A percentile compares a stretch with the other conserved stretches of the same genome.
Conservation (phyloP, 2,797 vertebrate species). For the Crax fasciolata region DNA sequence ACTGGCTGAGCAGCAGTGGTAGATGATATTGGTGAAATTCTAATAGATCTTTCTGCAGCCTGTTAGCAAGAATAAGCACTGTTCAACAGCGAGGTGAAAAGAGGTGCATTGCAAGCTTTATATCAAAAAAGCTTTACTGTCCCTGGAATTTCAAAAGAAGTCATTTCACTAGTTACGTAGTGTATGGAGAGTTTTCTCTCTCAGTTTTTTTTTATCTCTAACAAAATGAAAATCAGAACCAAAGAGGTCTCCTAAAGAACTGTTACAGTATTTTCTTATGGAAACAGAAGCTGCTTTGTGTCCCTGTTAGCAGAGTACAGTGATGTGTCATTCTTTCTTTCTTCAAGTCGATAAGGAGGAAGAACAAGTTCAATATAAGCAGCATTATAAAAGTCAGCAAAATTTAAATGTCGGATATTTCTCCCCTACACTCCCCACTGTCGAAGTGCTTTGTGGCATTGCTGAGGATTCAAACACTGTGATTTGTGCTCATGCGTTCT, state of each 20-base stretch:
- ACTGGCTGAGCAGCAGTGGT: background rate
- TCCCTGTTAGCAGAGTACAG: background rate
- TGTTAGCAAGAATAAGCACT: slow-evolving; percentile 40
- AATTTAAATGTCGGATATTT: slow-evolving; percentile 10
- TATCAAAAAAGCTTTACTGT: slow-evolving; percentile 45
- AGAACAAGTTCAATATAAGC: background rate
- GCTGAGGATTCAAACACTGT: background rate
- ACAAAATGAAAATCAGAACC: slow-evolving; percentile 12
- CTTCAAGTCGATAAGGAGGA: background rate
- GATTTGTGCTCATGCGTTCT: background rate
- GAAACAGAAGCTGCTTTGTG: slow-evolving; percentile 12
- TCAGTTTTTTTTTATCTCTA: background rate
- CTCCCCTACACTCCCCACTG: background rate
- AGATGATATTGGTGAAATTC: slow-evolving; percentile 10
- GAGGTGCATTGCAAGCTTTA: background rate
- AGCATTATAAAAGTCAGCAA: slow-evolving; percentile 13
- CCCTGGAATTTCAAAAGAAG: slow-evolving; percentile 64
- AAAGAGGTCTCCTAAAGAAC: slow-evolving; percentile 23
- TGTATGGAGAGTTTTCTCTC: slow-evolving; percentile 5
- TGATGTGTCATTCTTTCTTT: background rate
- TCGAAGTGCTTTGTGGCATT: background rate
- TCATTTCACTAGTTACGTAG: slow-evolving; percentile 30
- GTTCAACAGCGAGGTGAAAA: slow-evolving; percentile 45
- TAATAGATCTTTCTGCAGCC: slow-evolving; percentile 18
- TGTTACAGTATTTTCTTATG: background rate